Base-by-base conservation (phyloP, 1,140 invertebrate species). In the Euura saliciscinereae region DNA sequence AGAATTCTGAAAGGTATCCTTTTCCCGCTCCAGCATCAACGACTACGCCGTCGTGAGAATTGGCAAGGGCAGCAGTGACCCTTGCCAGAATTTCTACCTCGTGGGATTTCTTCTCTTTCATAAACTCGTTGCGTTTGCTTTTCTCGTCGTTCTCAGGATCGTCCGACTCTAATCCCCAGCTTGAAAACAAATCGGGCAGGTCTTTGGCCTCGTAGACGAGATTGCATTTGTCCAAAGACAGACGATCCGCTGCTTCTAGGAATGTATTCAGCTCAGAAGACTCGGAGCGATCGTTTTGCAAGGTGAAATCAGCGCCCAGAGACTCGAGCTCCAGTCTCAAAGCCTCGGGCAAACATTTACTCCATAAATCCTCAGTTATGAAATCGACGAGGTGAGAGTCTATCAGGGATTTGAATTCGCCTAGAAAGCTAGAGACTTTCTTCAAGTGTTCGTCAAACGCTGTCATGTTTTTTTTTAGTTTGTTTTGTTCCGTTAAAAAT, bases 11-110 rank as follows among this genome's bases (percentile, higher is more conserved):
- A 0, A 97, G 85, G 85, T 97, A 95, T 1, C 95, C 96, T 84
- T 95, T 94, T 1, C 96, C 96, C 85, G 95, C 95, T 0, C 96
- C 96, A 45, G 95, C 91, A 85, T 98, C 96, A 65, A 97, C 90
- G 74, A 96, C 89, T 44, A 86, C 72, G 64, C 70, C 76, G 65
- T 45, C 44, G 13, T 79, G 73, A 13, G 68, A 13, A 44, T 77
- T 45, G 68, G 80, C 75, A 73, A 84, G 78, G 73, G 81, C 75
- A 11, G 73, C 75, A 59, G 88, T 73, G 8, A 86, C 70, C 75
- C 78, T 81, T 7, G 89, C 76, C 80, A 93, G 88, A 42, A 87
- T 78, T 78, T 90, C 87, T 44, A 97, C 94, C 89, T 97, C 95
- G 83, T 97, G 94, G 70, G 89, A 90, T 79, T 97, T 97, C 82